Percentiles rank a stretch among this genome's conserved stretches.
phyloP scores from a whole-genome alignment of 1,140 invertebrate genomes.

The Drosophila ogumai region DNA sequence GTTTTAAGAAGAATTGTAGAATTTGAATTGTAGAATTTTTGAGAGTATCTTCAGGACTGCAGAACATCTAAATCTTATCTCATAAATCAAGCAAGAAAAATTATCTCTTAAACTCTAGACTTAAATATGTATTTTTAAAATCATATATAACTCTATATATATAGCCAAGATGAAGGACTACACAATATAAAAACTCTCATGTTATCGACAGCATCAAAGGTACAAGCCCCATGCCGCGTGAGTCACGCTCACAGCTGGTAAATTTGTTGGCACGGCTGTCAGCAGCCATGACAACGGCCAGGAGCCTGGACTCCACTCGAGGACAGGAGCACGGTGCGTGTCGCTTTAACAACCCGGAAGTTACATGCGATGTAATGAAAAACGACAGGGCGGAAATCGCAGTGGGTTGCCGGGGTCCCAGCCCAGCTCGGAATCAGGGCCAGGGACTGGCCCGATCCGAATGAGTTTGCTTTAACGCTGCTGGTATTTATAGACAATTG shows the following conservation, averaged over 20 bases:
- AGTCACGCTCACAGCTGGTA: slow-evolving; percentile 2
- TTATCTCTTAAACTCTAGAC: no score
- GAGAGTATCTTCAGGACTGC: neutral
- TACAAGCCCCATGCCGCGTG: neutral
- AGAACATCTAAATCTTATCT: neutral
- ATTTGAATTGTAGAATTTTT: neutral
- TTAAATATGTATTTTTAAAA: no score
- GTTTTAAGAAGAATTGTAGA: no score
- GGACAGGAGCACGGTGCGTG: slow-evolving; percentile 68
- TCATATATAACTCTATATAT: no score
- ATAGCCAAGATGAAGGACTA: neutral
- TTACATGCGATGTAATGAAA: slow-evolving; percentile 83
- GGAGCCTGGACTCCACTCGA: slow-evolving; percentile 27
- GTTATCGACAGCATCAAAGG: neutral
- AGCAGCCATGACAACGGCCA: slow-evolving; percentile 68
- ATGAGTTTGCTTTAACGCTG: slow-evolving; percentile 75
- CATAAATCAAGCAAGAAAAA: no score
- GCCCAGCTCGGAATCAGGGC: slow-evolving; percentile 23
- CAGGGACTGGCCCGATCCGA: slow-evolving; percentile 41
- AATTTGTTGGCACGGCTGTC: slow-evolving; percentile 73
- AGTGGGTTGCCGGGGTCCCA: slow-evolving; percentile 30
- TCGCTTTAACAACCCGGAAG: slow-evolving; percentile 83
- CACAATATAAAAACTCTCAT: neutral
- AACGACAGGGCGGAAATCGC: slow-evolving; percentile 79
- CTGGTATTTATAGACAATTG: slow-evolving; percentile 83